Base-by-base conservation (phyloP, 1,140 invertebrate genomes). In the Dufourea novaeangliae region DNA sequence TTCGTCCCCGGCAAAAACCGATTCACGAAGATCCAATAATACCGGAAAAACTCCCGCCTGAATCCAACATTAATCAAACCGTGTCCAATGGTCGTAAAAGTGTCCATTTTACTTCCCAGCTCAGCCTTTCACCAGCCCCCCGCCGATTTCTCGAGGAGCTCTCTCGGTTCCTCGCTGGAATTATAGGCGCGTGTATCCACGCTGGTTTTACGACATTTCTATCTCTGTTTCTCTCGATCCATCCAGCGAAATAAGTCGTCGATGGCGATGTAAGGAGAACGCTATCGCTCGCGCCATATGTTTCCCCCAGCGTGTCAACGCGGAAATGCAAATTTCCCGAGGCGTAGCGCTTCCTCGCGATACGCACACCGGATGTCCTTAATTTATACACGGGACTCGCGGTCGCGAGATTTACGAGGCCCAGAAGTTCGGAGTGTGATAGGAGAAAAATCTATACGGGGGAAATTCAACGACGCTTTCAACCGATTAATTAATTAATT, bases 231-330 rank as follows among this genome's bases (percentile, higher is more conserved):
- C 17, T 20, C 34, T 27, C 25, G 10, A 25, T 52, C 54, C 39
- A 50, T 56, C 27, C 27, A 4, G 17, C n/a, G 39, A 71, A n/a
- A 82, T 71, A 78, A 77, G 39, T 69, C 32, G 34, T 46, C 34
- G 20, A 22, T 10, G 73, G 14, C 54, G 54, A 62, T 69, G 59
- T 81, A 77, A 81, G 68, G 69, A n/a, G n/a, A 64, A n/a, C 44
- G 73, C 37, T 82, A 82, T 82, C 80, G 52, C n/a, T n/a, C n/a
- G 50, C 4, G 66, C 66, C 80, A 66, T 82, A 80, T 66, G 78
- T 82, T 77, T 61, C 61, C 72, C n/a, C n/a, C n/a, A n/a, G 27
- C 20, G n/a, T 7, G 20, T 29, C 41, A 59, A n/a, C 59, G 37
- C 12, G 54, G 59, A 68, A 72, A 83, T 83, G 80, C 54, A 83